Evolutionary conservation across 2,888 invertebrate genomes (phyloP).

Genomic region (Heliconius ethilla): DNA sequence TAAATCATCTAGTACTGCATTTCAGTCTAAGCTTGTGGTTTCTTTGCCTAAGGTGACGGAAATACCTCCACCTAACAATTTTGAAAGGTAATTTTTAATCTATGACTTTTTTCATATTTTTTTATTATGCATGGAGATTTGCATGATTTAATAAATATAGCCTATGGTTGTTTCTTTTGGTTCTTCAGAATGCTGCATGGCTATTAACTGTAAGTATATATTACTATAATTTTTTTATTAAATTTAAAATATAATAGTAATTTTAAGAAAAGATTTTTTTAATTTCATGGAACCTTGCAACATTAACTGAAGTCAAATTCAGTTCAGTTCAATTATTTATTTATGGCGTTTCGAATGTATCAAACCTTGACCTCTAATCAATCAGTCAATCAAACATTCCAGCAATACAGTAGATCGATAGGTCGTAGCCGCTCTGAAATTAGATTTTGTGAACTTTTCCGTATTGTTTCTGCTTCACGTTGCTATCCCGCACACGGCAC

Average conservation of each 20-base stretch:
- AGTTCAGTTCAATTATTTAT: background rate
- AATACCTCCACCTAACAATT: slow-evolving; percentile 22
- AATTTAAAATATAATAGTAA: background rate
- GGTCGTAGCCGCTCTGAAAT: too few species aligned
- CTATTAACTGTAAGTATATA: background rate
- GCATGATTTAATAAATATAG: slow-evolving; percentile 2
- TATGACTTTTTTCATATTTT: slow-evolving; percentile 1
- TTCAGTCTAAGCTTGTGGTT: slow-evolving; percentile 13
- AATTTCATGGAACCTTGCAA: background rate
- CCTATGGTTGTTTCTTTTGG: background rate
- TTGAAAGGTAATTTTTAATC: slow-evolving; percentile 38
- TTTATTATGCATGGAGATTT: background rate
- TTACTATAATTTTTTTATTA: background rate
- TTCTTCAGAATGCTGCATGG: background rate
- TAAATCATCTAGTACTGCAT: slow-evolving; percentile 19
- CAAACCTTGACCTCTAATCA: background rate
- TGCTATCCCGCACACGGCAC: too few species aligned
- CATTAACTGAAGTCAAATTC: background rate
- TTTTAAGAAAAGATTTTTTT: background rate
- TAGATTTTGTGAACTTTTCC: too few species aligned
- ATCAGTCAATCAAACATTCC: background rate
- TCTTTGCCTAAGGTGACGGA: slow-evolving; percentile 9
- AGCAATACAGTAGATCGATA: too few species aligned
- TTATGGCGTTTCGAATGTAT: background rate
- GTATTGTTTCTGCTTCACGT: too few species aligned